Conservation (phyloP, 2,113 vertebrate species). For the Ochotona princeps region DNA sequence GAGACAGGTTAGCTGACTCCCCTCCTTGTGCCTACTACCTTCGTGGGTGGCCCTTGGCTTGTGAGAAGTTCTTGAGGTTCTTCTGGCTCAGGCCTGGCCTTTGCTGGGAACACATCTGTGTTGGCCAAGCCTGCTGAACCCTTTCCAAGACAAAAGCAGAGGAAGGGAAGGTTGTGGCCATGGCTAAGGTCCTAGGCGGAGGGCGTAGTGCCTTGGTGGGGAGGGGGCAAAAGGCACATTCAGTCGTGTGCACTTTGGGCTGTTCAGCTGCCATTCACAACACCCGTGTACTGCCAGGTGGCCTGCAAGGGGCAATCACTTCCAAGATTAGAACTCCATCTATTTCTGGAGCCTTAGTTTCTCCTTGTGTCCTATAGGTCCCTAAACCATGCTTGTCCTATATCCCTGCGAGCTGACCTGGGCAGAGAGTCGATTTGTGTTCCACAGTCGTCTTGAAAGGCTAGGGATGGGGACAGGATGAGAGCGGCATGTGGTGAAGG, state of each 20-base stretch:
- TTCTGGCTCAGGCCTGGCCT: not conserved
- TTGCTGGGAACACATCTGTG: not conserved
- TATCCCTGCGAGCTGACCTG: not conserved
- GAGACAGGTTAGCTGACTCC: not conserved
- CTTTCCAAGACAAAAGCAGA: conserved; percentile 20
- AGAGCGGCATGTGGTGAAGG: too few relatives aligned
- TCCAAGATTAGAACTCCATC: not conserved
- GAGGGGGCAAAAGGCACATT: not conserved
- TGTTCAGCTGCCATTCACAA: not conserved
- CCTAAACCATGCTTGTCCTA: not conserved
- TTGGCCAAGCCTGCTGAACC: not conserved
- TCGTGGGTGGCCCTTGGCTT: not conserved
- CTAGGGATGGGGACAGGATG: not conserved
- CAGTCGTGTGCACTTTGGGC: not conserved
- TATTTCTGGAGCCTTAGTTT: not conserved
- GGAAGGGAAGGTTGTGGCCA: not conserved
- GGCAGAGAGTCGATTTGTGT: not conserved
- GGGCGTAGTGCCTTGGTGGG: not conserved
- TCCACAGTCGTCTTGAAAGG: not conserved
- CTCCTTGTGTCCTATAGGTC: not conserved
- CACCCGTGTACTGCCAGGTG: not conserved
- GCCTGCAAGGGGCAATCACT: not conserved
- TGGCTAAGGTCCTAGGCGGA: not conserved
- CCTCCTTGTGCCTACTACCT: not conserved
- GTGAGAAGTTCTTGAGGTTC: not conserved